Base-by-base conservation (phyloP, 2,888 invertebrate species). In the Liodrosophila aerea region DNA sequence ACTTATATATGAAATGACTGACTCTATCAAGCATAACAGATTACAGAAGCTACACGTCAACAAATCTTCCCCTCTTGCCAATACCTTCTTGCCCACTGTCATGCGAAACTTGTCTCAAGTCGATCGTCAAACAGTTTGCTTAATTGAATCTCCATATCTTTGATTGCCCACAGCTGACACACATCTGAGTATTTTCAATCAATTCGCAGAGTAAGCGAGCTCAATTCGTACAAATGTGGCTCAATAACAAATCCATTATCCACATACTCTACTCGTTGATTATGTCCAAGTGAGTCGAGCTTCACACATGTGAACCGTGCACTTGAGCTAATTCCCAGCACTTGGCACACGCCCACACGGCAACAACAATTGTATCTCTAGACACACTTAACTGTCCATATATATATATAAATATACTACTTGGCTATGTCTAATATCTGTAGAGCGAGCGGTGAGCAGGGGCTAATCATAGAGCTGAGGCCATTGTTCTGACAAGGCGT, bases 401-500 rank as follows among this genome's bases (percentile, higher is more conserved):
- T 46, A 56, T 56, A 40, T 56, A 47, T 30, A 44, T 33, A 33
- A 30, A 11, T 72, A 45, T 66, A 11, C 51, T 47, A 7, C 11
- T 34, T 8, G 5, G 13, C 5, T 39, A 18, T 39, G n/a, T 39
- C 9, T 39, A 18, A 39, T 39, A 39, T 39, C 39, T 39, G 16
- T 39, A 5, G n/a, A n/a, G n/a, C n/a, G n/a, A n/a, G n/a, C n/a
- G n/a, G n/a, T n/a, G n/a, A n/a, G n/a, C n/a, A n/a, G 22, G 22
- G 22, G 22, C 84, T 77, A 74, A 74, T 74, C 74, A 67, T 56
- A 43, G 62, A 54, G 71, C 13, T 70, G 41, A 53, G 76, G 70
- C 73, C 73, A 84, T 85, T 78, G 76, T 72, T 78, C 85, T 83
- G 78, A 75, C 83, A 69, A 83, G 78, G 78, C 76, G 78, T 83